These are phyloP conservation scores for Gymnocheta viridis DNA, from an alignment of 2,888 invertebrate species.

Conservation along the genomic window DNA sequence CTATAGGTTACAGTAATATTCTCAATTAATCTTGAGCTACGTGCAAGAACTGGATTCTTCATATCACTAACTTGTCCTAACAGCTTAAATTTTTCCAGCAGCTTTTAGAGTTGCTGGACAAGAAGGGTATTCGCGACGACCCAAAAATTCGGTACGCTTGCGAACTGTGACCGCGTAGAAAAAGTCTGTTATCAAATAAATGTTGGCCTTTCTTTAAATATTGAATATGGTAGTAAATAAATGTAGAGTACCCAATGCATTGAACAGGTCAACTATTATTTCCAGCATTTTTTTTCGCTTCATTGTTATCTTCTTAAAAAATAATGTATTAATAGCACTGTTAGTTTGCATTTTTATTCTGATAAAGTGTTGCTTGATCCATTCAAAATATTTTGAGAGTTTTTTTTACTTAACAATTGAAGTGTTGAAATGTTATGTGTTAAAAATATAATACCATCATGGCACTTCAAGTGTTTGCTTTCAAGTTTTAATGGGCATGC, in stretches of 20 bases:
- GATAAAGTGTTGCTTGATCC: constrained; percentile 50
- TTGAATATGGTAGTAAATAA: neutral
- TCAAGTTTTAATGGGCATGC: neutral
- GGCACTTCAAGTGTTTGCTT: constrained; percentile 24
- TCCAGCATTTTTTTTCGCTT: neutral
- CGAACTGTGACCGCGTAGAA: too few species aligned
- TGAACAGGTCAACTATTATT: neutral
- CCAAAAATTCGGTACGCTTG: too few species aligned
- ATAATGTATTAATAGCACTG: constrained; percentile 58
- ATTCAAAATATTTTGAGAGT: constrained; percentile 55
- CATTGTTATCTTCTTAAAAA: constrained; percentile 19
- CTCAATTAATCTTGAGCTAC: too few species aligned
- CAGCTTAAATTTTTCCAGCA: too few species aligned
- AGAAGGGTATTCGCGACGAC: too few species aligned
- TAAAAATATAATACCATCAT: neutral
- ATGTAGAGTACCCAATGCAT: neutral
- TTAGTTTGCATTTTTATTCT: constrained; percentile 16
- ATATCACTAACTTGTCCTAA: too few species aligned
- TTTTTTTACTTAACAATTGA: constrained; percentile 30
- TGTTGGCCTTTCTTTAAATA: too few species aligned
- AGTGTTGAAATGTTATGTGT: constrained; percentile 53
- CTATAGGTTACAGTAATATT: too few species aligned
- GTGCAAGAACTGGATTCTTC: too few species aligned
- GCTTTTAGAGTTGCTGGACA: too few species aligned
- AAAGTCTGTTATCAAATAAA: too few species aligned